Evolutionary conservation across 2,113 vertebrate species (phyloP), one percentile per base, ranked within the genome.

Genomic region (Rhabdomys dilectus): DNA sequence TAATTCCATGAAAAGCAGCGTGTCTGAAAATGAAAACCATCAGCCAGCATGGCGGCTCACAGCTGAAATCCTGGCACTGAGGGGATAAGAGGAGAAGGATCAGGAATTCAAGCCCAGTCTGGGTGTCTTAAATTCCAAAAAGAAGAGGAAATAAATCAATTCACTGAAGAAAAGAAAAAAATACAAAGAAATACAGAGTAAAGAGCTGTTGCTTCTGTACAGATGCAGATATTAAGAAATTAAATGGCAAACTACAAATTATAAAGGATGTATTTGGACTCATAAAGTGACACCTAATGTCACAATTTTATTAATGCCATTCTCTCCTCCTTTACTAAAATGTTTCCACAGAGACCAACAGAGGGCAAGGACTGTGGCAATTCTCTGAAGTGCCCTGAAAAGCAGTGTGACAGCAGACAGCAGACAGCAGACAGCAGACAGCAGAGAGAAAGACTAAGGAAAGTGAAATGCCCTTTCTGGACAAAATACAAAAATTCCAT

Each of bases 401-500:
- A 39, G 29, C 68, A 93, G 60, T 24, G 75, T 24, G 85, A 42
- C 19, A 4, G 24, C 45, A 82, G 34, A 95, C 3, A 62, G 82
- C 48, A 36, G 16, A 95, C n/a, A n/a, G n/a, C n/a, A n/a, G 85
- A 42, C 19, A 4, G 24, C 45, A 82, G 34, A 95, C 3, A 62
- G 82, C 48, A 36, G 16, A 95, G 93, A 91, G 56, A 42, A 73
- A 94, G 51, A 89, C 26, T n/a, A 17, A 82, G 77, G 82, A 64
- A 91, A 91, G 19, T 72, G 45, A 89, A 17, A 82, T 87, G 78
- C 93, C 48, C 31, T 75, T 9, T 34, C 62, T 84, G 94, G 26
- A 93, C 62, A 84, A 48, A 91, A 72, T 64, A 93, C 75, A 45
- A 88, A 95, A 95, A 91, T 29, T 73, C 80, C 56, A 78, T 26